A percentile compares a stretch with the other conserved stretches of the same genome.
These are phyloP conservation scores for Lates japonicus DNA, from an alignment of 2,797 vertebrate genomes.

Conservation along the genomic window DNA sequence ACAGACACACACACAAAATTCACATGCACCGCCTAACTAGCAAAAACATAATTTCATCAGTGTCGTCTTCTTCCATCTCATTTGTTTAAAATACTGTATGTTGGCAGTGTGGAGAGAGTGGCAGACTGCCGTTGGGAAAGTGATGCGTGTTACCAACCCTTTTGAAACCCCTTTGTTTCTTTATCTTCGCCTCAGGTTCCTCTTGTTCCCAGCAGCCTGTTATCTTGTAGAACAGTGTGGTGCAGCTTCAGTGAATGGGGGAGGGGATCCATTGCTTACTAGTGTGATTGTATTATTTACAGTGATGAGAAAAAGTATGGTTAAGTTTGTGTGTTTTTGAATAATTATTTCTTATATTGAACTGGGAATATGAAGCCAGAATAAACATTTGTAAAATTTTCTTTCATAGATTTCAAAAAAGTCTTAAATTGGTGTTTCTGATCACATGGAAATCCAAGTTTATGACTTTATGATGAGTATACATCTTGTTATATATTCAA, in stretches of 20 bases:
- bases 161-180: conserved; percentile 45
- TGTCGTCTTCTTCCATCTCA: conserved; percentile 7
- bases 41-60: too few species aligned
- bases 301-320: conserved; percentile 4
- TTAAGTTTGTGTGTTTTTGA: not conserved
- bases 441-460: conserved; percentile 23
- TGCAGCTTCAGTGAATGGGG: conserved; percentile 21
- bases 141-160: conserved; percentile 6
- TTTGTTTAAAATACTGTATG: conserved; percentile 34
- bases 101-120: conserved; percentile 19
- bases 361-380: not conserved
- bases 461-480: not conserved
- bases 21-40: too few species aligned
- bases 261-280: conserved; percentile 14
- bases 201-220: conserved; percentile 42
- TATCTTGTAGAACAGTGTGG: conserved; percentile 45
- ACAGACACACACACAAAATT: too few species aligned
- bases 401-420: not conserved
- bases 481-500: not conserved
- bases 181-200: conserved; percentile 50
- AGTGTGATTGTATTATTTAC: conserved; percentile 34
- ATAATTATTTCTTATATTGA: not conserved
- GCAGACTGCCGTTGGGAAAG: conserved; percentile 22
- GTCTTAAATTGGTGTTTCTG: conserved; percentile 1
- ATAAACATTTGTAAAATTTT: not conserved